Evolutionary conservation across 1,140 invertebrate species (phyloP).

Genomic region (Zaprionus lachaisei): DNA sequence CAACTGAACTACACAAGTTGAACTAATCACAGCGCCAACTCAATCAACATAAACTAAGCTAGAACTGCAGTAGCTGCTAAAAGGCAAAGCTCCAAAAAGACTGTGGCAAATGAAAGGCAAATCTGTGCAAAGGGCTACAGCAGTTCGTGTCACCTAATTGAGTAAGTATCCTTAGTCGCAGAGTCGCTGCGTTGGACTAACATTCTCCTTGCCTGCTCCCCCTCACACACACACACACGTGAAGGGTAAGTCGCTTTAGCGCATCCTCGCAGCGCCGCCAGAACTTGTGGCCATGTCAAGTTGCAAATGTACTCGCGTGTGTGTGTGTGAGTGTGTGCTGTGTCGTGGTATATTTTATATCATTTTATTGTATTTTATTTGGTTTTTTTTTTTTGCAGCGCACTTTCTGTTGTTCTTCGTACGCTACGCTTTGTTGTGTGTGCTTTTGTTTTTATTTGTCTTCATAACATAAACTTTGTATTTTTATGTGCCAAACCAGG

Average conservation of each 20-base stretch:
- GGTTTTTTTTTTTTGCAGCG: conserved; percentile 29
- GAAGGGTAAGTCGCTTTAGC: conserved; percentile 41
- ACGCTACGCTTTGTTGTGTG: conserved; percentile 58
- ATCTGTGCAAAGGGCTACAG: conserved; percentile 57
- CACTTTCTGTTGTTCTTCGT: conserved; percentile 70
- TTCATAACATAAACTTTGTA: conserved; percentile 83
- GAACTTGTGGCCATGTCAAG: conserved; percentile 68
- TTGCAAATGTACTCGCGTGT: conserved; percentile 69
- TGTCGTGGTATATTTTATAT: conserved; percentile 76
- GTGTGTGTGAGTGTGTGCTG: conserved; percentile 24
- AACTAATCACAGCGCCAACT: conserved; percentile 33
- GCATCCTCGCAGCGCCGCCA: conserved; percentile 22
- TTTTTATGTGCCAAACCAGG: conserved; percentile 62
- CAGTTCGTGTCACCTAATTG: conserved; percentile 73
- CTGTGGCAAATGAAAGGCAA: conserved; percentile 54
- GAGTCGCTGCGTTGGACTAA: conserved; percentile 1
- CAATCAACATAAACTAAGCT: conserved; percentile 60
- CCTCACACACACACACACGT: conserved; percentile 26
- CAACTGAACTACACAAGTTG: conserved; percentile 28
- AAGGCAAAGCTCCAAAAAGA: conserved; percentile 28
- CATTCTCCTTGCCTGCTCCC: background rate
- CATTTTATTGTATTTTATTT: conserved; percentile 81
- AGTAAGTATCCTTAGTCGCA: conserved; percentile 68
- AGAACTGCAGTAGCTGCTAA: conserved; percentile 29
- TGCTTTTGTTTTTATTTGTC: conserved; percentile 79